A percentile compares a stretch with the other conserved stretches of the same genome.
Conservation (phyloP, 1,140 invertebrate species). For the Oncopodura yosiiana region DNA sequence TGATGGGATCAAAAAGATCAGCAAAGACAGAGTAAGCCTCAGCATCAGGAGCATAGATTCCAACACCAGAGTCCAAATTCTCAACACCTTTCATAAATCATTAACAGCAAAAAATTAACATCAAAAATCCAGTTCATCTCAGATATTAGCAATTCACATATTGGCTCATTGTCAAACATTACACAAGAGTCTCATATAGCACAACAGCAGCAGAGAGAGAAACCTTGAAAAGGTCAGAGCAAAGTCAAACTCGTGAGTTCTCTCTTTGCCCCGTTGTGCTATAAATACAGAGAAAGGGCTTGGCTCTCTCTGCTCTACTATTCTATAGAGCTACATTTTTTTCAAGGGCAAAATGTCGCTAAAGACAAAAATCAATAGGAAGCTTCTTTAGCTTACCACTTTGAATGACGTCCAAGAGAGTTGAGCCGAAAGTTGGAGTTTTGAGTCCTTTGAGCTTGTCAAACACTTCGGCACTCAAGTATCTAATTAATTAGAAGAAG, state of each 20-base stretch:
- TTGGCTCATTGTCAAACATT: too few species aligned
- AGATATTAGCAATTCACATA: too few species aligned
- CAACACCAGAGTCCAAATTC: slow-evolving; percentile 80
- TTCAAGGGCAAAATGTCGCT: too few species aligned
- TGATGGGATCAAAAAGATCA: slow-evolving; percentile 89
- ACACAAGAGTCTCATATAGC: too few species aligned
- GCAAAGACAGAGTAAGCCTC: slow-evolving; percentile 83
- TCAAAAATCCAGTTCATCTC: too few species aligned
- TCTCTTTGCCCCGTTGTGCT: background rate
- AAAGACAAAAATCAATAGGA: background rate
- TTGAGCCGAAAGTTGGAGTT: slow-evolving; percentile 73
- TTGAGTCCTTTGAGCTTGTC: slow-evolving; percentile 82
- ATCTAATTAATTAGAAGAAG: too few species aligned
- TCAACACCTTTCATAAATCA: slow-evolving; percentile 73
- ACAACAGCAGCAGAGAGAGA: background rate
- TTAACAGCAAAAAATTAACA: too few species aligned
- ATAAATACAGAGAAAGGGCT: background rate
- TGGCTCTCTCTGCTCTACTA: too few species aligned
- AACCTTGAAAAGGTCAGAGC: background rate
- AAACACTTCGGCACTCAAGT: slow-evolving; percentile 53
- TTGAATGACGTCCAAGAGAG: slow-evolving; percentile 81
- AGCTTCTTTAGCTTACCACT: slow-evolving; percentile 61
- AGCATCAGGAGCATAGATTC: slow-evolving; percentile 91
- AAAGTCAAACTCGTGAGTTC: background rate
- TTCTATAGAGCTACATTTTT: too few species aligned